These are phyloP conservation scores for Poecilia latipinna DNA, from an alignment of 2,113 vertebrate species.

Conservation along the genomic window DNA sequence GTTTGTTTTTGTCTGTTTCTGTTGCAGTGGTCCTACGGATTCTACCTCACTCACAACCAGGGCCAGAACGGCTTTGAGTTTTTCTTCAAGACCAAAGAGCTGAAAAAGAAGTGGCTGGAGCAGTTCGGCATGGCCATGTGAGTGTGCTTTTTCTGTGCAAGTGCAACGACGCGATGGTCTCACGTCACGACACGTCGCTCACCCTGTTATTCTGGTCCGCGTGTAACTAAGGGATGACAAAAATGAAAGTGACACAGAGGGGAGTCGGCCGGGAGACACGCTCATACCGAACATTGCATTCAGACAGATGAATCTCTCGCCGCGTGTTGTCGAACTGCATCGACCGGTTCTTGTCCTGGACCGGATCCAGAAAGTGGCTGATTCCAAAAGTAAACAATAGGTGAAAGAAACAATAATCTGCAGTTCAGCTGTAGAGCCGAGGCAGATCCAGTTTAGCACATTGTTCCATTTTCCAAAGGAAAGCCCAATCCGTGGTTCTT, in stretches of 20 bases:
- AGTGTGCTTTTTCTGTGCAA: constrained; percentile 73
- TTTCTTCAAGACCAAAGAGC: constrained; percentile 98
- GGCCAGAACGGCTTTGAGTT: constrained; percentile 96
- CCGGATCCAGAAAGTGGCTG: constrained; percentile 12
- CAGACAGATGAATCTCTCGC: not conserved
- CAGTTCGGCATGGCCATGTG: constrained; percentile 99
- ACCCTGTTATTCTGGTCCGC: constrained; percentile 60
- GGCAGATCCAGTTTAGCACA: not conserved
- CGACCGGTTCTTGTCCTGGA: constrained; percentile 11
- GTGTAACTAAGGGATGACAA: not conserved
- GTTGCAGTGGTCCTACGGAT: constrained; percentile 95
- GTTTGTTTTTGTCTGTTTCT: constrained; percentile 12
- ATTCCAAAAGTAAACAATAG: not conserved
- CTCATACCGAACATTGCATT: not conserved
- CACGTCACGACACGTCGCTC: not conserved
- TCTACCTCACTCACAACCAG: constrained; percentile 98
- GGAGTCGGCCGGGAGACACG: no score
- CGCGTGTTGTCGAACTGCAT: constrained; percentile 11
- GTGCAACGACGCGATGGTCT: constrained; percentile 10
- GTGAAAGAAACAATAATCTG: not conserved
- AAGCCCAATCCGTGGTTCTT: no score
- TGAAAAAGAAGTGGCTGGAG: constrained; percentile 99
- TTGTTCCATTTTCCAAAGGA: not conserved
- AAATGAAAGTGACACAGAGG: not conserved
- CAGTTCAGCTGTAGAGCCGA: not conserved